A percentile compares a stretch with the other conserved stretches of the same genome.
These are phyloP conservation scores for Athalia cordata DNA, from an alignment of 2,888 invertebrate species.

Conservation along the genomic window DNA sequence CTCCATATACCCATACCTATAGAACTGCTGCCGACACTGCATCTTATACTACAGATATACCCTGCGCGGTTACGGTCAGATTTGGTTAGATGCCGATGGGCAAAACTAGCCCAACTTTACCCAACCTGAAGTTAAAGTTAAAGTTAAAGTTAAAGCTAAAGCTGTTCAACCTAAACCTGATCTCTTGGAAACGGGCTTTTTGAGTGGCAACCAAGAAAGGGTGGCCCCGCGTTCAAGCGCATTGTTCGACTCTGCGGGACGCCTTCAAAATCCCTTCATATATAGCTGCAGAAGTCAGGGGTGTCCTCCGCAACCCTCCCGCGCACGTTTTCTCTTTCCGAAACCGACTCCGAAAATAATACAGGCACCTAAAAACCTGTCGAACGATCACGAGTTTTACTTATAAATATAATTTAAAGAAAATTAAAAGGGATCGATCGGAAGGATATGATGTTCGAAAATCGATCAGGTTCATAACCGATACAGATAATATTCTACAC, in stretches of 20 bases:
- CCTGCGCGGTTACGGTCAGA: not conserved
- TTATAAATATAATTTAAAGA: no score
- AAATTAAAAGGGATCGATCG: no score
- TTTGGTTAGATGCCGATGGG: constrained; percentile 15
- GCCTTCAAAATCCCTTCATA: constrained; percentile 3
- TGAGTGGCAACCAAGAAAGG: constrained; percentile 41
- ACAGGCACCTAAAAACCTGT: no score
- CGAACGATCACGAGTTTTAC: no score
- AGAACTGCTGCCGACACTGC: not conserved
- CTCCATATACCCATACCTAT: not conserved
- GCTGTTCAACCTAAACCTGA: constrained; percentile 14
- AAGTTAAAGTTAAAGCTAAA: no score
- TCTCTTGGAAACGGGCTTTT: constrained; percentile 35
- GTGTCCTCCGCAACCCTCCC: constrained; percentile 1
- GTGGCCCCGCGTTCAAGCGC: not conserved
- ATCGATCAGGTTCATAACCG: no score
- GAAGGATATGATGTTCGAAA: no score
- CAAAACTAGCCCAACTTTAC: constrained; percentile 19
- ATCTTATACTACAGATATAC: no score
- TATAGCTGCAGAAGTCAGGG: not conserved
- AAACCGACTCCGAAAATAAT: no score
- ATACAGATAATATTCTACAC: no score
- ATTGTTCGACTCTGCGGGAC: constrained; percentile 40
- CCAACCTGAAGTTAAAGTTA: no score
- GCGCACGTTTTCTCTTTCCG: not conserved